Percentiles rank a stretch among this genome's conserved stretches.
phyloP scores from a whole-genome alignment of 2,888 invertebrate species.

The Dasypogon diadema region DNA sequence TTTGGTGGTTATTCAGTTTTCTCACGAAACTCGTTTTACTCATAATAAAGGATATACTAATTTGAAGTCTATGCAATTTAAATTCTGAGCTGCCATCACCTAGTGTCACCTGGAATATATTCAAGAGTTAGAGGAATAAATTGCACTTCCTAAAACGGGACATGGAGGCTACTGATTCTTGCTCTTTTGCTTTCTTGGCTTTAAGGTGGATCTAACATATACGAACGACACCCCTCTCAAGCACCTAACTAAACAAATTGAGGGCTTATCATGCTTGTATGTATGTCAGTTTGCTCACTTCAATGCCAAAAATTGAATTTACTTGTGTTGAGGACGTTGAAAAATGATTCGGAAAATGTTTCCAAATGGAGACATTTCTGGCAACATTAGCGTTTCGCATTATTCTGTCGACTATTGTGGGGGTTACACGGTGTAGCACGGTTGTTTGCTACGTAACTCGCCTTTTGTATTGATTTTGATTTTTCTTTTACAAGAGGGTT shows the following conservation, averaged over 20 bases:
- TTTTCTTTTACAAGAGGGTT: too few relatives aligned
- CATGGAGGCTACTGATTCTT: neutral
- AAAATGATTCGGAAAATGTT: conserved; percentile 35
- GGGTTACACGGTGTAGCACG: too few relatives aligned
- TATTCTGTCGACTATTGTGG: neutral
- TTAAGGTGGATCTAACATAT: neutral
- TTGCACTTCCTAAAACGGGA: neutral
- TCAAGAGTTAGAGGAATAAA: neutral
- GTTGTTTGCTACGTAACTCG: too few relatives aligned
- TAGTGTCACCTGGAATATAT: neutral
- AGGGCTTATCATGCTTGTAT: conserved; percentile 24
- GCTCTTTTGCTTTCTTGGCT: neutral
- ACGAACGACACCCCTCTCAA: neutral
- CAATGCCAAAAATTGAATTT: conserved; percentile 34
- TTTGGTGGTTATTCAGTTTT: too few relatives aligned
- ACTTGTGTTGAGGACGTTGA: conserved; percentile 9
- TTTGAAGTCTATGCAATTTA: neutral
- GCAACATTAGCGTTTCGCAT: conserved; percentile 28
- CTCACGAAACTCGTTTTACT: too few relatives aligned
- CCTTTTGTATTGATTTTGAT: too few relatives aligned
- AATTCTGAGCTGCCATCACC: neutral
- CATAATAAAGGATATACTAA: neutral
- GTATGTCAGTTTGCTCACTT: neutral
- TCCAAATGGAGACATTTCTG: conserved; percentile 30
- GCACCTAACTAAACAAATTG: conserved; percentile 31